Conservation (phyloP, 1,140 invertebrate species). For the Antheraea mylitta region DNA sequence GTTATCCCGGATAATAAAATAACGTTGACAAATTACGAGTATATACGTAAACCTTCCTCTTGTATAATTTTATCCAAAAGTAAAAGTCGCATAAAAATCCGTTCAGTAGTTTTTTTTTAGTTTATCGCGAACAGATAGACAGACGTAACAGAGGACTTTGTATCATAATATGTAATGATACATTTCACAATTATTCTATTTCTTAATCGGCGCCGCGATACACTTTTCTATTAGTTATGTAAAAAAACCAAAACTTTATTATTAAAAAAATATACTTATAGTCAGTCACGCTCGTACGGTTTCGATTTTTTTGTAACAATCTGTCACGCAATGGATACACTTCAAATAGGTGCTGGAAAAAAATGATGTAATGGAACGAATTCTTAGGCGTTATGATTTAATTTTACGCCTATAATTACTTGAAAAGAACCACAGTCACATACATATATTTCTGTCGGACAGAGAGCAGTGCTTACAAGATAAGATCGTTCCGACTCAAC, state of each 20-base stretch:
- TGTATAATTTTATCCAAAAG: too few species aligned
- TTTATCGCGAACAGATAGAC: too few species aligned
- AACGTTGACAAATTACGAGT: too few species aligned
- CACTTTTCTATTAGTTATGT: conserved; percentile 28
- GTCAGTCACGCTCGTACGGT: conserved; percentile 17
- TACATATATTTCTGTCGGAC: background rate
- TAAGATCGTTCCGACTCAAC: background rate
- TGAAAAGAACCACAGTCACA: background rate
- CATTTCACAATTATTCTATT: background rate
- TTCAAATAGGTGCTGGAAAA: background rate
- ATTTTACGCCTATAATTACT: background rate
- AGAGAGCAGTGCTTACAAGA: too few species aligned
- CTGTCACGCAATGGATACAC: conserved; percentile 5
- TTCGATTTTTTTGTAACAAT: conserved; percentile 19
- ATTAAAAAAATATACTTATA: conserved; percentile 30
- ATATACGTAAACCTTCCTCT: too few species aligned
- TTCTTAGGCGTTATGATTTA: background rate
- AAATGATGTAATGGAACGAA: conserved; percentile 1
- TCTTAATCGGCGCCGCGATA: conserved; percentile 25
- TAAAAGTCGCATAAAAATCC: too few species aligned
- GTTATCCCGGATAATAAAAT: too few species aligned
- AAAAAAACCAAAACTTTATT: conserved; percentile 28
- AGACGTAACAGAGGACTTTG: too few species aligned
- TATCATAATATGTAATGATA: background rate
- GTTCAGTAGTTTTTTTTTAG: too few species aligned